Conservation (phyloP, 1,140 invertebrate species). For the Zaprionus camerounensis region DNA sequence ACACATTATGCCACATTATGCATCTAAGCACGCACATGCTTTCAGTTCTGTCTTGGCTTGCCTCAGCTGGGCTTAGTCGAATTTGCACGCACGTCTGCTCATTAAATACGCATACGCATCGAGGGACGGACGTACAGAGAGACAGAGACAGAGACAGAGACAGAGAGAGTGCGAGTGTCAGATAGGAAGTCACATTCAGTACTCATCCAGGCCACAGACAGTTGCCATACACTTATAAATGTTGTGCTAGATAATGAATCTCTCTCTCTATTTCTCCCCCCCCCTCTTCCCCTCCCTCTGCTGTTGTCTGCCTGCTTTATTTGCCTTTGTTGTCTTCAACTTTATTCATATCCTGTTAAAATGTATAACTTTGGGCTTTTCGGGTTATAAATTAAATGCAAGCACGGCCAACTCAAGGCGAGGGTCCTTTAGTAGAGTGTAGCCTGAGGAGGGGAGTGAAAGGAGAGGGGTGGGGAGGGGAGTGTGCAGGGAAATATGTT, state of each 20-base stretch:
- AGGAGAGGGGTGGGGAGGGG: background rate
- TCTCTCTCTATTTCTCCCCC: conserved; percentile 13
- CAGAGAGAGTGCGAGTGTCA: conserved; percentile 20
- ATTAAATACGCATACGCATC: conserved; percentile 79
- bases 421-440: conserved; percentile 13
- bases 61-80: conserved; percentile 62
- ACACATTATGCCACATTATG: conserved; percentile 42
- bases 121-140: conserved; percentile 8
- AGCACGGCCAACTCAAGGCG: conserved; percentile 32
- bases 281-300: background rate
- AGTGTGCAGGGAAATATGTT: conserved; percentile 33
- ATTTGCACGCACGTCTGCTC: conserved; percentile 80
- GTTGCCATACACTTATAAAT: conserved; percentile 69
- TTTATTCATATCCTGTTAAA: conserved; percentile 83
- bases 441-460: background rate
- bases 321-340: conserved; percentile 82
- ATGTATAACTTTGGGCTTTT: conserved; percentile 82
- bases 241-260: conserved; percentile 82
- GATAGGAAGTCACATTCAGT: conserved; percentile 33
- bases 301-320: conserved; percentile 66
- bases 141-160: conserved; percentile 16
- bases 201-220: conserved; percentile 44
- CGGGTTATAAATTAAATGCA: conserved; percentile 81
- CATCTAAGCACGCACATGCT: conserved; percentile 49
- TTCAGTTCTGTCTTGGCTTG: conserved; percentile 26